These are phyloP conservation scores for Origma solitaria DNA, from an alignment of 2,113 vertebrate genomes.

Conservation along the genomic window DNA sequence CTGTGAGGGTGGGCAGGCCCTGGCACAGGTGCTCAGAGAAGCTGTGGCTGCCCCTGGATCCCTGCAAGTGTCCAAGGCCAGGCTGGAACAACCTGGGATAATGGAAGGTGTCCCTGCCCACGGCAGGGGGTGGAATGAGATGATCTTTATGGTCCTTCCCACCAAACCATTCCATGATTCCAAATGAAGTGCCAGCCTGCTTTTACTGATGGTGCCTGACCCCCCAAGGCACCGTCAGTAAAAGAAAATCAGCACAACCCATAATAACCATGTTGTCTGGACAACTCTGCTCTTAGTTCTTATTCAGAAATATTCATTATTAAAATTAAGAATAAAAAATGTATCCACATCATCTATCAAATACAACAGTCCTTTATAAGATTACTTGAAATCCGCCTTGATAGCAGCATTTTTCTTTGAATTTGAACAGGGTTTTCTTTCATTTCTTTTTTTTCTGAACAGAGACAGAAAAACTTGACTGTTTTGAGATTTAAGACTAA, in stretches of 20 bases:
- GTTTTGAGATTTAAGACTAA: conserved; percentile 53
- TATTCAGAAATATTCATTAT: not conserved
- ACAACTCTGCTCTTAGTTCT: not conserved
- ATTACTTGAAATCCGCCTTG: not conserved
- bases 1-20: accelerated
- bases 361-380: not conserved
- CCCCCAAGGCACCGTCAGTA: not conserved
- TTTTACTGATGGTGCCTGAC: no score
- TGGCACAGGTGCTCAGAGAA: not conserved
- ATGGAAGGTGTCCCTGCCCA: not conserved
- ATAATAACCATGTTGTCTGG: not conserved
- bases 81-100: not conserved
- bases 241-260: not conserved
- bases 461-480: not conserved
- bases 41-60: not conserved
- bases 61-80: not conserved
- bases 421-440: not conserved
- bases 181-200: not conserved
- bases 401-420: not conserved
- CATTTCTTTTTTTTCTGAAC: not conserved
- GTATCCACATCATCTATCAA: not conserved
- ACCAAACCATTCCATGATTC: not conserved
- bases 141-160: not conserved
- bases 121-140: not conserved
- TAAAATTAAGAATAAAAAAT: conserved; percentile 20